Base-by-base conservation (phyloP, 2,888 invertebrate species). In the Piscicola geometra region DNA sequence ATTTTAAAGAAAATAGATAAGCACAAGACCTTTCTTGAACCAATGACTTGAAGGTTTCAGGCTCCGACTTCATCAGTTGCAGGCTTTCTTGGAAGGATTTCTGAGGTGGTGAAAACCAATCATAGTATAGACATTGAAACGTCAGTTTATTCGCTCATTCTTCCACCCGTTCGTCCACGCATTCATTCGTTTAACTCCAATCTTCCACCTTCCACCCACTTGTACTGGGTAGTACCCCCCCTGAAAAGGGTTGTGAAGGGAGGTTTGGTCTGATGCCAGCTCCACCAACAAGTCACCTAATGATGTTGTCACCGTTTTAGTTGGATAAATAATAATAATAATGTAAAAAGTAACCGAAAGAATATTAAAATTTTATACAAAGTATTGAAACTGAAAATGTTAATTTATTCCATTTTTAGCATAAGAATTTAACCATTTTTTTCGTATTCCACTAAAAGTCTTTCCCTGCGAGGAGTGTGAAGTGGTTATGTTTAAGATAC, bases 191-290 rank as follows among this genome's bases (percentile, higher is more conserved):
- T 41, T 41, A 41, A 9, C 41, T 50, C 18, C 12, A 18, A 18
- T 50, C 18, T 50, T 15, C 18, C 12, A 12, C 52, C 52, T 18
- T 18, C 0, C 5, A n/a, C 30, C 60, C 81, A 86, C 86, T 82
- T 86, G 86, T 1, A 86, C 88, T 0, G 89, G 89, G 81, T 88
- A 89, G 82, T 89, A 89, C 0, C 89, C 89, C 0, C 89, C 89
- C 67, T 86, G 85, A 82, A 86, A 89, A 0, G 89, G 89, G 81
- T 88, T 88, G 81, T 89, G 89, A 72, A 88, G 88, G 0, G 89
- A 89, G 0, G 89, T 89, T 82, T 89, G 89, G 81, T 89, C 89
- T 0, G 89, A 88, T 0, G 88, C 89, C 25, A 90, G 82, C 66
- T 89, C 89, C 0, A 86, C 88, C 36, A 89, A 81, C n/a, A 87